phyloP scores from a whole-genome alignment of 2,113 vertebrate species.

The Setophaga kirtlandii region DNA sequence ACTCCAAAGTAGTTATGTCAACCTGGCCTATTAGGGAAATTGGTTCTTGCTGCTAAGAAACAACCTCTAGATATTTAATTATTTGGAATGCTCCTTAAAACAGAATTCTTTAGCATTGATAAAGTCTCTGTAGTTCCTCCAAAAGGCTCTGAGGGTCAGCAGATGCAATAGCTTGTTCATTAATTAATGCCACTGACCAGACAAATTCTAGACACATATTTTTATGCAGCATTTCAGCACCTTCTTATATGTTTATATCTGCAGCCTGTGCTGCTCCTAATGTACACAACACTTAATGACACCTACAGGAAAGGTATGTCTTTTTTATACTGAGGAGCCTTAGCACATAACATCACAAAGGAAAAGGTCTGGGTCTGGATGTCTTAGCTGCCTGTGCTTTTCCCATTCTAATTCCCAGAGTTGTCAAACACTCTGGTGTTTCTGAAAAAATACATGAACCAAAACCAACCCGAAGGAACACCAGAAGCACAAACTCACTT shows the following conservation, averaged over 20 bases:
- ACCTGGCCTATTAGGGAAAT: background rate
- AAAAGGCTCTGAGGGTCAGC: constrained; percentile 17
- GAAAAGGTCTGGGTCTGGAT: background rate
- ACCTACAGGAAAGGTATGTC: background rate
- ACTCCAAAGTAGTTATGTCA: background rate
- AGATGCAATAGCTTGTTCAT: background rate
- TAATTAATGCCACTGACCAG: constrained; percentile 30
- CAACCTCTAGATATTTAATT: constrained; percentile 13
- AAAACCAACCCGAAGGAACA: background rate
- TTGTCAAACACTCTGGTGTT: background rate
- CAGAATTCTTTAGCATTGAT: background rate
- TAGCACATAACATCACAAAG: background rate
- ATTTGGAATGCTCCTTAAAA: background rate
- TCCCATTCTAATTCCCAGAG: background rate
- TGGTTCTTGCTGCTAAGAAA: constrained; percentile 24
- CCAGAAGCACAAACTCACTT: background rate
- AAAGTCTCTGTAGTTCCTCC: background rate
- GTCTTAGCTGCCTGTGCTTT: background rate
- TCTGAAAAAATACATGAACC: background rate
- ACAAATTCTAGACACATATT: background rate
- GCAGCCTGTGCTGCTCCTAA: background rate
- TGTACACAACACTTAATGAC: background rate
- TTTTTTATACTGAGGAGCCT: background rate
- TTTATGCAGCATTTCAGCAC: background rate
- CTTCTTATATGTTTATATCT: background rate